Conservation (phyloP, 2,888 invertebrate genomes). For the Chymomyza procnemis region DNA sequence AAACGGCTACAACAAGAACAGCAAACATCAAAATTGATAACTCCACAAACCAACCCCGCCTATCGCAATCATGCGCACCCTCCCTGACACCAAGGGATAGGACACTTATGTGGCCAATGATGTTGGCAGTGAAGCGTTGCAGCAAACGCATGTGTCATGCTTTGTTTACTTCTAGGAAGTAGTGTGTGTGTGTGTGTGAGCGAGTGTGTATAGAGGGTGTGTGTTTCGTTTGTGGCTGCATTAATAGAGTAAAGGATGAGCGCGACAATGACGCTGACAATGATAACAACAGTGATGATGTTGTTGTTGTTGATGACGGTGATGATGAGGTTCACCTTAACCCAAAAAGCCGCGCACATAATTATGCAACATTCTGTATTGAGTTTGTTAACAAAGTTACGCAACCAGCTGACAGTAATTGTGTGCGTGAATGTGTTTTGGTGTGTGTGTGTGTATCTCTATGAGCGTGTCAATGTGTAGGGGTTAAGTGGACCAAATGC, state of each 20-base stretch:
- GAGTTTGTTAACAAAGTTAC: slow-evolving; percentile 10
- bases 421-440: neutral
- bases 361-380: slow-evolving; percentile 59
- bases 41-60: slow-evolving; percentile 21
- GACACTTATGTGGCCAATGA: neutral
- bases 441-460: neutral
- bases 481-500: neutral
- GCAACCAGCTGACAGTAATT: slow-evolving; percentile 24
- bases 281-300: neutral
- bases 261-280: slow-evolving; percentile 36
- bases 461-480: neutral
- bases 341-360: slow-evolving; percentile 44
- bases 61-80: neutral
- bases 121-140: slow-evolving; percentile 40
- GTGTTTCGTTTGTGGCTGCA: slow-evolving; percentile 24
- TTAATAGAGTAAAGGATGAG: slow-evolving; percentile 41
- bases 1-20: neutral
- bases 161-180: slow-evolving; percentile 22
- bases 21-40: slow-evolving; percentile 62
- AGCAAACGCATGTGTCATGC: slow-evolving; percentile 43
- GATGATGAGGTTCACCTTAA: slow-evolving; percentile 46
- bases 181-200: neutral
- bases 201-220: neutral
- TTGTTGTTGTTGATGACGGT: neutral
- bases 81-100: neutral